A percentile compares a stretch with the other conserved stretches of the same genome.
Evolutionary conservation across 2,888 invertebrate species (phyloP).

Genomic region (Notodonta ziczac): DNA sequence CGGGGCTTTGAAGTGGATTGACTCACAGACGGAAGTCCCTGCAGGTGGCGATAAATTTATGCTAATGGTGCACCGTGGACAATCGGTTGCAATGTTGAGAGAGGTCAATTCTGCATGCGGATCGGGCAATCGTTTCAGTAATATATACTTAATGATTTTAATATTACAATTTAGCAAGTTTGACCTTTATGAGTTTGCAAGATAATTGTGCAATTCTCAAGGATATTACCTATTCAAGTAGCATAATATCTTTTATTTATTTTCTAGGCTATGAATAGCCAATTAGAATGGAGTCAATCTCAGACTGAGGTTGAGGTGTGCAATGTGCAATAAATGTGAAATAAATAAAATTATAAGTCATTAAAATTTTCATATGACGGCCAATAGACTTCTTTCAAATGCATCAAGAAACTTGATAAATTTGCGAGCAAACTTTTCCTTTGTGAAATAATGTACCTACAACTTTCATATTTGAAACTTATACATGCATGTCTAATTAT

Average conservation of each 20-base stretch:
- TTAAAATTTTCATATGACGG: no score
- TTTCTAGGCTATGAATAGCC: no score
- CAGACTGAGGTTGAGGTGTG: no score
- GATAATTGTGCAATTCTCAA: no score
- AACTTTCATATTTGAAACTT: slow-evolving; percentile 29
- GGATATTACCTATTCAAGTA: no score
- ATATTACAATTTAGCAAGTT: neutral
- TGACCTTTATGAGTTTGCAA: neutral
- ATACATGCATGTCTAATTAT: slow-evolving; percentile 13
- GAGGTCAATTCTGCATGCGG: neutral
- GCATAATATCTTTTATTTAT: no score
- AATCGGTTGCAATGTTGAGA: slow-evolving; percentile 31
- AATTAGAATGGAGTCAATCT: no score
- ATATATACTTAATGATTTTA: neutral
- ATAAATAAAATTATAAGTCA: no score
- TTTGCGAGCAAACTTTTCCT: slow-evolving; percentile 24
- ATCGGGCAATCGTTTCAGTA: neutral
- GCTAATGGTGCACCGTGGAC: slow-evolving; percentile 44
- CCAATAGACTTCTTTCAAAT: neutral
- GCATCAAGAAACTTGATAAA: slow-evolving; percentile 20
- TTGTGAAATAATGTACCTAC: slow-evolving; percentile 21
- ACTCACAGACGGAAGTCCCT: slow-evolving; percentile 39
- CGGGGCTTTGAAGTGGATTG: slow-evolving; percentile 49
- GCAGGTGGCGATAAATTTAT: slow-evolving; percentile 38
- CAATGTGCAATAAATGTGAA: no score